Base-by-base conservation (phyloP, 2,797 vertebrate species). In the Ceryle rudis region DNA sequence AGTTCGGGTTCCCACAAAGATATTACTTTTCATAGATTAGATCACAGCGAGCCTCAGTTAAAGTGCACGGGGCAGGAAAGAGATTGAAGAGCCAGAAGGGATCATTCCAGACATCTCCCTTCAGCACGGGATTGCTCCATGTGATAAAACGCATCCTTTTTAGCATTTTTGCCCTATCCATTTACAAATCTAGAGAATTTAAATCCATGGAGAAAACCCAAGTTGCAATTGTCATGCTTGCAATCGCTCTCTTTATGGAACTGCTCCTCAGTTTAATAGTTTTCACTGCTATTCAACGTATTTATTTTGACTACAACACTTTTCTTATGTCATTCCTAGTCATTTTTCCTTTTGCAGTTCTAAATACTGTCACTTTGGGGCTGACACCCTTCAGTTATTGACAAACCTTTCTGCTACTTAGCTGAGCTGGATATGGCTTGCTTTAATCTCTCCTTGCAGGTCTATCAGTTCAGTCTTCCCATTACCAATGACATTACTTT, bases 371-470 rank as follows among this genome's bases (percentile, higher is more conserved):
- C 12, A 29, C 39, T 82, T 78, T 46, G 60, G 17, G 26, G 41
- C 19, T 74, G 26, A 89, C 21, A 65, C 3, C 23, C 83, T 77
- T 89, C 26, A 71, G 42, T 73, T 95, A 65, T 31, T 65, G 64
- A 92, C 85, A 44, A 89, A 60, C 22, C 46, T 77, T 84, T 66
- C 52, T 54, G 17, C 60, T 83, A 64, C 35, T 70, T 52, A 54
- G n/a, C 35, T 80, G 52, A 37, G 69, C 58, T 79, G 41, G 28
- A 42, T 84, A 62, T 6, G 81, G 23, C 33, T 92, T 81, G 29
- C 54, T 95, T 89, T 64, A 70, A 89, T 73, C 26, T 84, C 42
- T 79, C 28, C 64, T 93, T 67, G 64, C 29, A 93, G 74, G 89
- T 67, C 72, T 39, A 77, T 62, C 60, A 60, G 46, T 88, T 81